phyloP scores from a whole-genome alignment of 1,140 invertebrate genomes.

The Lithobius niger region DNA sequence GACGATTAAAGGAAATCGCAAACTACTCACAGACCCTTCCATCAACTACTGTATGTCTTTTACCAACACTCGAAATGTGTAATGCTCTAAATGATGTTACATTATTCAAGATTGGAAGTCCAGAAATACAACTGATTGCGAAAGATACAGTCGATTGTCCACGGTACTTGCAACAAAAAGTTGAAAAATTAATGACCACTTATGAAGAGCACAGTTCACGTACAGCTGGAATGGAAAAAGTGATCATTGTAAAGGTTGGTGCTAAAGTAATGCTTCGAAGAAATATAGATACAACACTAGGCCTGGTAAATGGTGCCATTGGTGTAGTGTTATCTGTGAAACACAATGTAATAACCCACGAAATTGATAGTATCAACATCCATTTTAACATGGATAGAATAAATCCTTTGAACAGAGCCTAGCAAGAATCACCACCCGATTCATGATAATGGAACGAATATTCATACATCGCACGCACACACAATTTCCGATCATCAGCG shows the following conservation, averaged over 20 bases:
- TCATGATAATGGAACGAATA: neutral
- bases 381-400: too few relatives aligned
- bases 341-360: neutral
- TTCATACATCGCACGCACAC: slow-evolving; percentile 23
- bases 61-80: too few relatives aligned
- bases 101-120: too few relatives aligned
- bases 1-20: neutral
- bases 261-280: slow-evolving; percentile 1
- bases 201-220: neutral
- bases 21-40: neutral
- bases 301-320: slow-evolving; percentile 5
- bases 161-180: neutral
- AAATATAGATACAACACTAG: neutral
- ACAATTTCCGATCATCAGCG: slow-evolving; percentile 30
- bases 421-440: neutral
- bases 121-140: too few relatives aligned
- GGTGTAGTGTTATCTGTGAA: neutral
- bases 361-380: neutral
- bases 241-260: neutral
- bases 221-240: neutral
- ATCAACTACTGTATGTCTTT: neutral
- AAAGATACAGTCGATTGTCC: neutral
- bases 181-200: too few relatives aligned
- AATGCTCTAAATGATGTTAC: too few relatives aligned
- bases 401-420: neutral